These are phyloP conservation scores for Bombyx huttoni DNA, from an alignment of 2,888 invertebrate species.

Conservation along the genomic window DNA sequence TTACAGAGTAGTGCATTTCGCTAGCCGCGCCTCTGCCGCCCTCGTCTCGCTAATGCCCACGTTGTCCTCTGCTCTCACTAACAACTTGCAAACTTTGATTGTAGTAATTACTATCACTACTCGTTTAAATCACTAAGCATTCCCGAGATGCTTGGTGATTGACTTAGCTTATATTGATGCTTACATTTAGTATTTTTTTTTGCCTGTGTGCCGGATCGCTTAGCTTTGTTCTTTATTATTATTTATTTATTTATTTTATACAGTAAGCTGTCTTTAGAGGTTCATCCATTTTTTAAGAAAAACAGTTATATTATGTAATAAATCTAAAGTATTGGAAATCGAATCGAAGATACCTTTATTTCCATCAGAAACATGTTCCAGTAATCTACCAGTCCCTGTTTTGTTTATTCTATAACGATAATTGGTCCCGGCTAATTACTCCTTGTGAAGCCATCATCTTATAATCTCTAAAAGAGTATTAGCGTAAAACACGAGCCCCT, in stretches of 20 bases:
- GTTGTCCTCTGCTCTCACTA: constrained; percentile 12
- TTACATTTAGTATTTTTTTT: too few relatives aligned
- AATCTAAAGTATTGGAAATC: too few relatives aligned
- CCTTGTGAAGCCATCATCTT: constrained; percentile 69
- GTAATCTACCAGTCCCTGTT: background rate
- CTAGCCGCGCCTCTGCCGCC: constrained; percentile 11
- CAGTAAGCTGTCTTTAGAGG: too few relatives aligned
- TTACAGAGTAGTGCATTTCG: constrained; percentile 45
- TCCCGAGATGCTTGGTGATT: too few relatives aligned
- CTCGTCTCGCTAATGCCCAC: constrained; percentile 11
- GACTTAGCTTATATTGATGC: too few relatives aligned
- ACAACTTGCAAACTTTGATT: constrained; percentile 42
- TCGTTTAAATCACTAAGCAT: background rate
- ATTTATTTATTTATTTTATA: too few relatives aligned
- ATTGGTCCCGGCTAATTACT: constrained; percentile 65
- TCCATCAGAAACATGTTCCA: background rate
- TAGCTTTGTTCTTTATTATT: too few relatives aligned
- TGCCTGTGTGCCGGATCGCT: too few relatives aligned
- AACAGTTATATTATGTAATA: too few relatives aligned
- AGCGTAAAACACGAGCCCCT: constrained; percentile 53
- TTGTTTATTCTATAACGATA: constrained; percentile 27
- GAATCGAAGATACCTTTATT: background rate
- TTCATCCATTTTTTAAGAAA: too few relatives aligned
- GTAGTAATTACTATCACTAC: constrained; percentile 14
- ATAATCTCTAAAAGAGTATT: constrained; percentile 65